Base-by-base conservation (phyloP, 2,888 invertebrate species). In the Tanytarsus gracilentus region DNA sequence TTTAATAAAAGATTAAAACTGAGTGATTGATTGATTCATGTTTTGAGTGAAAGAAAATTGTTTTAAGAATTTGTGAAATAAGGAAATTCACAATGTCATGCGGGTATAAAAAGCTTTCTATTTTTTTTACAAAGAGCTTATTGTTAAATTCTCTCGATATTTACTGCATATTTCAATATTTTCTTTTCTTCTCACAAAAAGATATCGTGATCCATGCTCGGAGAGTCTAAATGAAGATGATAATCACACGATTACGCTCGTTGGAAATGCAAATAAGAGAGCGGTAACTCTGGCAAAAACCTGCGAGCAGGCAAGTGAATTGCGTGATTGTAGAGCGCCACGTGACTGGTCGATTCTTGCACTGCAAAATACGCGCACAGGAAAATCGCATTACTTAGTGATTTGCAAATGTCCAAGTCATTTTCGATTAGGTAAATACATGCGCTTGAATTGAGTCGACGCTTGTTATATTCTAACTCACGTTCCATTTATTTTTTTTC, bases 291-390 rank as follows among this genome's bases (percentile, higher is more conserved):
- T 94, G 68, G 91, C 93, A 67, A 94, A 94, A 76, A 93, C 93
- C 4, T 94, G 94, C 72, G 94, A 94, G 74, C 88, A 90, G 0
- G 88, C 89, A n/a, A 82, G 85, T 3, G 91, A 91, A 72, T 90
- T 94, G 85, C 78, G 93, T 61, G 85, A 89, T 67, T 94, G 94
- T 70, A 79, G 89, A 68, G 82, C 88, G 25, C 91, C 92, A 0
- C 80, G 89, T 64, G 94, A 94, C 71, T 94, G 94, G 94, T 91
- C 93, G 4, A 76, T 94, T 56, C 74, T 94, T 61, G 94, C 94
- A 4, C 75, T 94, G 62, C 94, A 94, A 74, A 94, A 93, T 70
- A 87, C 91, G 36, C 79, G 93, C 66, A 94, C 93, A 4, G 93
- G 93, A 65, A 94, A 94, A 74, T 92, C 93, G 3, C 93, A 94